Evolutionary conservation across 2,113 vertebrate species (phyloP), one percentile per base, ranked within the genome.

Genomic region (Amia ocellicauda): DNA sequence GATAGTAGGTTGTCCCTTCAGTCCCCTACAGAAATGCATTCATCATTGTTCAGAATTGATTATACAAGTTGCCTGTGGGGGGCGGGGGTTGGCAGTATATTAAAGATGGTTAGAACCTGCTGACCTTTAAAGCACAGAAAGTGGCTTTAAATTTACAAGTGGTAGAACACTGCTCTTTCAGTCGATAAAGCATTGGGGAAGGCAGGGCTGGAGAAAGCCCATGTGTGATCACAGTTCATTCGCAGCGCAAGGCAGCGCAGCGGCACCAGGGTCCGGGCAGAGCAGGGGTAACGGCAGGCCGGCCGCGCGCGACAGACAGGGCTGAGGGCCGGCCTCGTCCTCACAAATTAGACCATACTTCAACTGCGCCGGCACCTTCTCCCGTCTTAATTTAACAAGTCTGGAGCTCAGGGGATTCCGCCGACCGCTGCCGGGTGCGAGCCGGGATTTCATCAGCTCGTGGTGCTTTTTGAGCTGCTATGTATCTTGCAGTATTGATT

Each of bases 191-290:
- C 73, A 47, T 75, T 77, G 82, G 79, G 78, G 82, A 76, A 80
- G 80, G 28, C 47, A n/a, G n/a, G n/a, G n/a, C 70, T 74, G 79
- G 75, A 73, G 74, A 70, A 80, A 73, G 80, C 70, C 76, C 47
- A 74, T 77, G 80, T 82, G 80, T 80, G 78, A 84, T 78, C 80
- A 77, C 78, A 77, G 83, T 84, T 85, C 80, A 84, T 85, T 83
- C 80, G 77, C 83, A 80, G 79, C 69, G 73, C 82, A 62, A 0
- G 80, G 83, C 78, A 76, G 78, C 75, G 69, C 75, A 31, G 58
- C 62, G 74, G 80, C 73, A 76, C 78, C 72, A 71, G 82, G 71
- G 31, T 11, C 11, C 31, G 31, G 31, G 31, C 82, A 80, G 76
- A 80, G 80, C 80, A 69, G 47, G 55, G n/a, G n/a, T n/a, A n/a